Evolutionary conservation across 2,797 vertebrate species (phyloP).

Genomic region (Echiichthys vipera): DNA sequence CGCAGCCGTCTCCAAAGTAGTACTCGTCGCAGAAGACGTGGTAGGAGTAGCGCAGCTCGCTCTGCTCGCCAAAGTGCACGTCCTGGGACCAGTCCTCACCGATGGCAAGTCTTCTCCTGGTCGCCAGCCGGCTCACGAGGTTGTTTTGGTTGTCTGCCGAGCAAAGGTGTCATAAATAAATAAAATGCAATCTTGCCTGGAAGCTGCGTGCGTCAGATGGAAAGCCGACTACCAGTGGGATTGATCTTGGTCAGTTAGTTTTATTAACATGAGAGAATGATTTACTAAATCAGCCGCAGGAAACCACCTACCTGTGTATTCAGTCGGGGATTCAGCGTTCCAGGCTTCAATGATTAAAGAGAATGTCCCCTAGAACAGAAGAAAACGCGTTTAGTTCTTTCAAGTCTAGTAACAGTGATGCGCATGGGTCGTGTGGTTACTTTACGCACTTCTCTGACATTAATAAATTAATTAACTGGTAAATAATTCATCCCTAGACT

Average conservation of each 20-base stretch:
- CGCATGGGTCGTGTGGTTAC: not conserved
- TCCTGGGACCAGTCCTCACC: conserved; percentile 92
- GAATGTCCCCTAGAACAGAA: conserved; percentile 85
- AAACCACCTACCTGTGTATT: conserved; percentile 84
- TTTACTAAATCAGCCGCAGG: rapidly evolving
- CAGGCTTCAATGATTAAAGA: conserved; percentile 91
- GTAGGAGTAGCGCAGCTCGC: conserved; percentile 92
- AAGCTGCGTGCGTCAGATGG: not conserved
- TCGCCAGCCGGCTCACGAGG: conserved; percentile 89
- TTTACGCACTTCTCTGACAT: not conserved
- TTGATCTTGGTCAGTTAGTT: too few species aligned
- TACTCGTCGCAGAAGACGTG: conserved; percentile 91
- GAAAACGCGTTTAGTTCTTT: not conserved
- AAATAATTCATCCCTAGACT: not conserved
- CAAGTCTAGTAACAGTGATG: not conserved
- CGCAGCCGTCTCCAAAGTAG: conserved; percentile 89
- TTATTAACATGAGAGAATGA: too few species aligned
- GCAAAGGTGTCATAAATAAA: too few species aligned
- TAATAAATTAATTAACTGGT: not conserved
- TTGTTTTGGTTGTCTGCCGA: conserved; percentile 88
- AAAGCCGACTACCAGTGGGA: too few species aligned
- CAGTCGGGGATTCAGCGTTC: conserved; percentile 87
- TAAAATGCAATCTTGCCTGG: not conserved
- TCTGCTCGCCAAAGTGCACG: conserved; percentile 88
- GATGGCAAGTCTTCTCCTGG: conserved; percentile 86